Evolutionary conservation across 37 sponge, comb jelly and placozoan genomes (phyloP), one percentile per base, ranked within the genome.

Genomic region (Cladorhizidae sp.): DNA sequence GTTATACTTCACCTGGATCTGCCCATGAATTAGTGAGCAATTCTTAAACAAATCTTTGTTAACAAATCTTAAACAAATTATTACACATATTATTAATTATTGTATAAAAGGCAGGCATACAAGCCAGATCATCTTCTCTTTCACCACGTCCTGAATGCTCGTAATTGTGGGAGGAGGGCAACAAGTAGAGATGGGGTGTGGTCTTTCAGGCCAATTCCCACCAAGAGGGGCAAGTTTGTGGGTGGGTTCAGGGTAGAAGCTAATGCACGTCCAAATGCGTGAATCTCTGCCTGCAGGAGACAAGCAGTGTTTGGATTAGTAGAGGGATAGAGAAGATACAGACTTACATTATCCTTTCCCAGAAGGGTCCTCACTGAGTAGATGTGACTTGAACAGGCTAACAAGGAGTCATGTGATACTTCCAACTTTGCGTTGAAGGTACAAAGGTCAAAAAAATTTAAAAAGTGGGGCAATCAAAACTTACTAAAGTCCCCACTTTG

Each of bases 401-500:
- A 43, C 28, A 67, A 62, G 21, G 64, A 1, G 20, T 81, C 74
- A 57, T 29, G 25, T 11, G 35, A 38, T 20, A 83, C 70, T 50
- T 83, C 83, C 68, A 83, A 35, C 83, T 83, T 51, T 22, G 6
- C n/a, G 50, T 50, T 54, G 55, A 54, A 12, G 55, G 17, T 12
- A 54, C 17, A 17, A 20, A 20, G 17, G 17, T 17, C 49, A 12
- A 9, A 12, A 45, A 45, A 45, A 45, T 45, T 5, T 5, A 45
- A 45, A 45, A 12, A 9, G 49, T 5, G 49, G 49, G 49, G 49
- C 8, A 9, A 45, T 59, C 15, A 58, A 3, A 58, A 29, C 68
- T 68, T 31, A 83, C 83, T 41, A 83, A 40, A 0, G 83, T 83
- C 29, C 83, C 83, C 31, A 83, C 55, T 54, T 83, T 83, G 52